These are phyloP conservation scores for Chaunax sp. DNA, from an alignment of 2,797 vertebrate genomes.

Conservation along the genomic window DNA sequence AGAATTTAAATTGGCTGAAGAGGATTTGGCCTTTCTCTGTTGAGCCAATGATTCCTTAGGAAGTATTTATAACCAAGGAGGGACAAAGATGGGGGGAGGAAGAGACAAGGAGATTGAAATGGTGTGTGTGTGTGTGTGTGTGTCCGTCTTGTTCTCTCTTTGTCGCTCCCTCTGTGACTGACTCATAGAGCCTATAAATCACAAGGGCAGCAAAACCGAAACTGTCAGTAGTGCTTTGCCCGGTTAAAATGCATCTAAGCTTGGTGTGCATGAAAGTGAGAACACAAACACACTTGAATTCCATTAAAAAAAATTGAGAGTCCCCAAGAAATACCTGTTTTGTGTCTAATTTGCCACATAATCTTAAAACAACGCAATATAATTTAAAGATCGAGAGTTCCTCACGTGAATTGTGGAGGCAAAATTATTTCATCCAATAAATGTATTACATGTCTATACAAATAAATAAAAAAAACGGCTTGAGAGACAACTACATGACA, in stretches of 20 bases:
- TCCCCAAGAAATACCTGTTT: neutral
- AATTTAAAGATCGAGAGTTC: neutral
- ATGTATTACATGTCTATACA: neutral
- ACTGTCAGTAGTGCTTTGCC: constrained; percentile 63
- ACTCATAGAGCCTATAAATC: constrained; percentile 67
- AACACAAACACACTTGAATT: constrained; percentile 7
- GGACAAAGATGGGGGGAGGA: constrained; percentile 57
- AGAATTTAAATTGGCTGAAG: constrained; percentile 84
- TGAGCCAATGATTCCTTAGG: constrained; percentile 81
- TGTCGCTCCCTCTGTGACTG: constrained; percentile 37
- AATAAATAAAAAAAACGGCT: neutral
- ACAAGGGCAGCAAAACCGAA: constrained; percentile 65
- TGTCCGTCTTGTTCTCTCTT: constrained; percentile 2
- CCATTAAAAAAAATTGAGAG: neutral
- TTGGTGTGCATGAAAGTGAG: constrained; percentile 39
- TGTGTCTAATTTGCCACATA: constrained; percentile 5
- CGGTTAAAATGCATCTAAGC: constrained; percentile 45
- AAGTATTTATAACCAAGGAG: constrained; percentile 69
- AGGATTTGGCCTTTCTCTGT: constrained; percentile 82
- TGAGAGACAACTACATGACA: constrained; percentile 24
- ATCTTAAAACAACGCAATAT: neutral
- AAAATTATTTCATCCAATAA: constrained; percentile 9
- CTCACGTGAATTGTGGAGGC: neutral
- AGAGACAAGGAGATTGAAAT: constrained; percentile 63
- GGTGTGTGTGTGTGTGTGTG: constrained; percentile 8